Evolutionary conservation across 2,888 invertebrate species (phyloP).

Genomic region (Idaea straminata): DNA sequence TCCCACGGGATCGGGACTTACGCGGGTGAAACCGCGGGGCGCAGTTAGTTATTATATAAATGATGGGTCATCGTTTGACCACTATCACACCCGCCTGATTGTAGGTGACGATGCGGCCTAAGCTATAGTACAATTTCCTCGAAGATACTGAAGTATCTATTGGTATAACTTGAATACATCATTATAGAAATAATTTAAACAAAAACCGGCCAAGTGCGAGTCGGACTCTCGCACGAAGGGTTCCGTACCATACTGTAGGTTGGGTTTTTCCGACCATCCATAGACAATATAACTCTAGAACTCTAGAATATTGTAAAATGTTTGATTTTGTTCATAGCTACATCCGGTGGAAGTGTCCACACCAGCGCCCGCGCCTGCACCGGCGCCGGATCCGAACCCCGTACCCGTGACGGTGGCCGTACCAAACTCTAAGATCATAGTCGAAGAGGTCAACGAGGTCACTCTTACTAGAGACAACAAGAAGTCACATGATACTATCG

Average conservation of each 20-base stretch:
- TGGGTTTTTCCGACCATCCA: not conserved
- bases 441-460: conserved; percentile 58
- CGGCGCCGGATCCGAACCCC: conserved; percentile 16
- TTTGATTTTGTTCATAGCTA: not conserved
- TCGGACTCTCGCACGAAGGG: no score
- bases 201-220: no score
- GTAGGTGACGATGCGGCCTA: no score
- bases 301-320: not conserved
- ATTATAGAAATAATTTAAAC: no score
- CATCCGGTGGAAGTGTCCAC: not conserved
- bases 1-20: no score
- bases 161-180: no score
- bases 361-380: conserved; percentile 9
- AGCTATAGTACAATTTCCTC: no score
- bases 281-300: not conserved
- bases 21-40: no score
- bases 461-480: conserved; percentile 34
- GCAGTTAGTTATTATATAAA: no score
- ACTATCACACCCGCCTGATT: no score
- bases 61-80: no score
- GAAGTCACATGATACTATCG: conserved; percentile 46
- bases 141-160: no score
- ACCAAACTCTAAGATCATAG: conserved; percentile 45
- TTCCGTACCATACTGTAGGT: not conserved
- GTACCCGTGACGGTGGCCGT: conserved; percentile 34